A percentile compares a stretch with the other conserved stretches of the same genome.
phyloP scores from a whole-genome alignment of 2,888 invertebrate species.

The Xylota sylvarum region DNA sequence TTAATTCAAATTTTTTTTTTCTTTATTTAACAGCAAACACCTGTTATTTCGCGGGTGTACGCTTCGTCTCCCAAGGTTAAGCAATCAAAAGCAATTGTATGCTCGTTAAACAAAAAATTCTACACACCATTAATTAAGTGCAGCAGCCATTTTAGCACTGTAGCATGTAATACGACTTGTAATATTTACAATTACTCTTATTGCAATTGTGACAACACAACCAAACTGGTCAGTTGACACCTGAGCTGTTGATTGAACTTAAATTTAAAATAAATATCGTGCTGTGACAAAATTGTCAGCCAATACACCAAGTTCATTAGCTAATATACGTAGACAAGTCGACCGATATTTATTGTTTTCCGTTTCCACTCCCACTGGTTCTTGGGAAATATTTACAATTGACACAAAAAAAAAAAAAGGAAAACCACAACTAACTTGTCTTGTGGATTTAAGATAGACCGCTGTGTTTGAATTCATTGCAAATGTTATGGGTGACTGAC shows the following conservation, averaged over 20 bases:
- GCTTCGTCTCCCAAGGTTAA: constrained; percentile 36
- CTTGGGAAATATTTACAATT: constrained; percentile 18
- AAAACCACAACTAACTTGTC: not conserved
- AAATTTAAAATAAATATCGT: not conserved
- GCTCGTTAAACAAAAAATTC: constrained; percentile 44
- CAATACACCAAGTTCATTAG: constrained; percentile 21
- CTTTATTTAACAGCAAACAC: constrained; percentile 20
- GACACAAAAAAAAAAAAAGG: not conserved
- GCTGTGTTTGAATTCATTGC: not conserved
- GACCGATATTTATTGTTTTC: not conserved
- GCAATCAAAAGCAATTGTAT: constrained; percentile 48
- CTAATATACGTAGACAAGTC: not conserved
- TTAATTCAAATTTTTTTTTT: not conserved
- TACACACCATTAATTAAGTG: constrained; percentile 36
- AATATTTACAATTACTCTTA: constrained; percentile 31
- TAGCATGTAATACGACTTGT: not conserved
- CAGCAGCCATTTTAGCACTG: constrained; percentile 12
- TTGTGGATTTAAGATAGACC: not conserved
- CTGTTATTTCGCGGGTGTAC: constrained; percentile 15
- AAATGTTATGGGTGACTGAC: not conserved
- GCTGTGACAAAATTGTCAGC: constrained; percentile 5
- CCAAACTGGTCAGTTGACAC: constrained; percentile 42
- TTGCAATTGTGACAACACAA: constrained; percentile 4
- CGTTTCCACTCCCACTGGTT: constrained; percentile 9
- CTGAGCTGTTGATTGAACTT: constrained; percentile 21